Percentiles rank a stretch among this genome's conserved stretches.
Conservation (phyloP, 2,797 vertebrate species). For the Hafferia zeledoni region DNA sequence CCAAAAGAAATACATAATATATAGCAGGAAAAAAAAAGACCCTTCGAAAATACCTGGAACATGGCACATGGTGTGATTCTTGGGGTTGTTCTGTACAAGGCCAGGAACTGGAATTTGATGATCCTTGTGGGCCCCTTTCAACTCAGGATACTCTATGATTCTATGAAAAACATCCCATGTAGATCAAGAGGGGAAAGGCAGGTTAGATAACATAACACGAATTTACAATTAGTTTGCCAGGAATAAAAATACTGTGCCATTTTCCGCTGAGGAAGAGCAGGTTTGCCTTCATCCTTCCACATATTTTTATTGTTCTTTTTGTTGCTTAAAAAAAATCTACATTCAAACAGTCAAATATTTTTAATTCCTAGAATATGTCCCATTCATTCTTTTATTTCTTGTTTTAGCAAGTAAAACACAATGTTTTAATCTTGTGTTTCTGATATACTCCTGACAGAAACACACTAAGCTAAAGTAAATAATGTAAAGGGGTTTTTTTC, state of each 20-base stretch:
- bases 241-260: background rate
- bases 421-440: slow-evolving; percentile 2
- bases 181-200: background rate
- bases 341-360: background rate
- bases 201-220: background rate
- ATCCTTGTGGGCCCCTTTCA: background rate
- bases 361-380: background rate
- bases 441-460: background rate
- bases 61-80: background rate
- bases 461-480: background rate
- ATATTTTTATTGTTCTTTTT: background rate
- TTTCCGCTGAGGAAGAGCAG: background rate
- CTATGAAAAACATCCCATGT: background rate
- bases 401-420: background rate
- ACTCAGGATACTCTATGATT: background rate
- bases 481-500: background rate
- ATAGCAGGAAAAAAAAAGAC: background rate
- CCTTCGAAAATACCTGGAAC: background rate
- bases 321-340: background rate
- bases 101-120: background rate
- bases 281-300: background rate
- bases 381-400: background rate
- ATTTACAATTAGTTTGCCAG: background rate
- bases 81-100: background rate
- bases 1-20: background rate